phyloP scores from a whole-genome alignment of 1,140 invertebrate species.

The Polypedilum vanderplanki region DNA sequence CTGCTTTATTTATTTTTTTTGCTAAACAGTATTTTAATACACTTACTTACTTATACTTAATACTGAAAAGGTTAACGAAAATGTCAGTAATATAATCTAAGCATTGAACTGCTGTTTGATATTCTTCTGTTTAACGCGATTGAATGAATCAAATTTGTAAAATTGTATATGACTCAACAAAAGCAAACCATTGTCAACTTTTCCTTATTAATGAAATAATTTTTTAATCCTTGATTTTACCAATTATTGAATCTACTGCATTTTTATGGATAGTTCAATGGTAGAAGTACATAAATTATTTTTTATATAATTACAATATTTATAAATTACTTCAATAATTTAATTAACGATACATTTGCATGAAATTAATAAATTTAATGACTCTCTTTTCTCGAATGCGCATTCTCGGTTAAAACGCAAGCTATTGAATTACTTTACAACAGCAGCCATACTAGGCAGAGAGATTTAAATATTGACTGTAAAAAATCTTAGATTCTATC shows the following conservation, averaged over 20 bases:
- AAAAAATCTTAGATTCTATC: no score
- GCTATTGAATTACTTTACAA: background rate
- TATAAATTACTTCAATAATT: background rate
- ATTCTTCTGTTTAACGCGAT: conserved; percentile 21
- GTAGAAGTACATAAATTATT: no score
- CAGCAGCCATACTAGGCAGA: background rate
- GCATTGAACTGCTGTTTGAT: conserved; percentile 21
- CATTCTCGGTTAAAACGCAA: background rate
- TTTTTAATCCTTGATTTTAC: no score
- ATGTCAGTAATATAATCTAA: conserved; percentile 25
- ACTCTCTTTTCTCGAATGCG: background rate
- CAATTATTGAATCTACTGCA: no score
- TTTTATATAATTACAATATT: background rate
- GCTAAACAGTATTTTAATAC: no score
- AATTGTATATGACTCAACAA: background rate
- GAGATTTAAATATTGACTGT: background rate
- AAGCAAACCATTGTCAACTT: background rate
- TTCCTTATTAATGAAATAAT: background rate
- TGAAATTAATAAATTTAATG: conserved; percentile 26
- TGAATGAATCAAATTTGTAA: background rate
- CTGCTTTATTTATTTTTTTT: no score
- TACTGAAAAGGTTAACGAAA: conserved; percentile 24
- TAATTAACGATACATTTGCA: conserved; percentile 26
- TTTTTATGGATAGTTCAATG: no score
- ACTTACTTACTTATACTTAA: no score